Percentiles rank a stretch among this genome's conserved stretches.
These are phyloP conservation scores for Triplophysa dalaica DNA, from an alignment of 2,113 vertebrate species.

Conservation along the genomic window DNA sequence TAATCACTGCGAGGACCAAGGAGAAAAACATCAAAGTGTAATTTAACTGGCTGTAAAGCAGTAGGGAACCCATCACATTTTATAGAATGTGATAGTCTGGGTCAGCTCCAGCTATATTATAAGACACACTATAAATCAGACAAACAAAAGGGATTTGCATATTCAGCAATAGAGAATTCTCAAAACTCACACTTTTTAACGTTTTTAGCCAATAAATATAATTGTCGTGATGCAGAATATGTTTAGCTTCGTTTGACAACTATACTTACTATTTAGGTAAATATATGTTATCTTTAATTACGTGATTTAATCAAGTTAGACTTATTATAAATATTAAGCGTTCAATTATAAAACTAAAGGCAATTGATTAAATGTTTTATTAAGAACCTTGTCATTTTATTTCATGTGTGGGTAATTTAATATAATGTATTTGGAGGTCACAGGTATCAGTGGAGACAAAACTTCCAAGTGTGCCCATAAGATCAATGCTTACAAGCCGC, in stretches of 20 bases:
- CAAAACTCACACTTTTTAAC: too few relatives aligned
- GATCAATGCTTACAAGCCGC: slow-evolving; percentile 68
- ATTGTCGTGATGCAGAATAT: too few relatives aligned
- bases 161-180: too few relatives aligned
- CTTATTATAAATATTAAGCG: too few relatives aligned
- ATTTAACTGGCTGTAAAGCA: slow-evolving; percentile 75
- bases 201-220: background rate
- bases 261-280: slow-evolving; percentile 14
- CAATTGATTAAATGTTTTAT: background rate
- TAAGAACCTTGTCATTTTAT: background rate
- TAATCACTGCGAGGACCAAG: slow-evolving; percentile 62
- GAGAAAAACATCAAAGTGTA: slow-evolving; percentile 73
- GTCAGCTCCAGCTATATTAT: slow-evolving; percentile 67
- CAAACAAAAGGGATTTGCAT: slow-evolving; percentile 32
- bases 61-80: slow-evolving; percentile 66
- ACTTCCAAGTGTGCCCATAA: slow-evolving; percentile 71
- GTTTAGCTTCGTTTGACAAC: too few relatives aligned
- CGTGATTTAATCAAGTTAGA: background rate
- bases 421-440: background rate
- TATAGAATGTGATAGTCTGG: slow-evolving; percentile 65
- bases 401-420: background rate
- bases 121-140: slow-evolving; percentile 71
- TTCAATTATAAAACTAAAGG: background rate
- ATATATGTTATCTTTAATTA: background rate
- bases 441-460: slow-evolving; percentile 20